Conservation (phyloP, 2,113 vertebrate species). For the Cyanistes caeruleus region DNA sequence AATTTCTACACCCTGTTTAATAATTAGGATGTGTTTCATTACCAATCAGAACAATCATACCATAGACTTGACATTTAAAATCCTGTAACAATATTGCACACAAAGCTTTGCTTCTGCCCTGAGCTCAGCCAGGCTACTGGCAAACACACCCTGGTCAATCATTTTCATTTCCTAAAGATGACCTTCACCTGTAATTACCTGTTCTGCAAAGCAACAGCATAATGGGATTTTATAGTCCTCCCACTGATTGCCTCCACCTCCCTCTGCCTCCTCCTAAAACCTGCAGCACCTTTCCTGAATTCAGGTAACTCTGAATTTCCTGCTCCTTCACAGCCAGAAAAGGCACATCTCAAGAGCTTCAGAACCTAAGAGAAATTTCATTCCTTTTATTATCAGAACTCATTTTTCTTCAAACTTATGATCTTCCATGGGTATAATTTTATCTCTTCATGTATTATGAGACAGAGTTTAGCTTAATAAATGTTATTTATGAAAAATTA, state of each 20-base stretch:
- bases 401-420: background rate
- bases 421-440: background rate
- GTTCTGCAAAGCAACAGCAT: background rate
- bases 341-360: background rate
- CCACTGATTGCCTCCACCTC: background rate
- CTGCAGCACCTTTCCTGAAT: background rate
- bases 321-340: background rate
- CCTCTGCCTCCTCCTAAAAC: background rate
- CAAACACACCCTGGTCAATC: background rate
- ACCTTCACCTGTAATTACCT: background rate
- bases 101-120: background rate
- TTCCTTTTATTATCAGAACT: background rate
- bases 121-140: background rate
- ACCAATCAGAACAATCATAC: background rate
- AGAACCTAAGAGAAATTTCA: background rate
- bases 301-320: rapidly evolving
- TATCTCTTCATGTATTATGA: background rate
- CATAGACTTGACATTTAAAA: rapidly evolving
- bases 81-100: background rate
- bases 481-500: background rate
- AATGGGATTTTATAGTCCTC: background rate
- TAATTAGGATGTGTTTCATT: background rate
- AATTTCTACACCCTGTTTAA: background rate
- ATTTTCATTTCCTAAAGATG: background rate
- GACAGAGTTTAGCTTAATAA: background rate